Evolutionary conservation across 1,140 invertebrate genomes (phyloP).

Genomic region (Leptopilina clavipes): DNA sequence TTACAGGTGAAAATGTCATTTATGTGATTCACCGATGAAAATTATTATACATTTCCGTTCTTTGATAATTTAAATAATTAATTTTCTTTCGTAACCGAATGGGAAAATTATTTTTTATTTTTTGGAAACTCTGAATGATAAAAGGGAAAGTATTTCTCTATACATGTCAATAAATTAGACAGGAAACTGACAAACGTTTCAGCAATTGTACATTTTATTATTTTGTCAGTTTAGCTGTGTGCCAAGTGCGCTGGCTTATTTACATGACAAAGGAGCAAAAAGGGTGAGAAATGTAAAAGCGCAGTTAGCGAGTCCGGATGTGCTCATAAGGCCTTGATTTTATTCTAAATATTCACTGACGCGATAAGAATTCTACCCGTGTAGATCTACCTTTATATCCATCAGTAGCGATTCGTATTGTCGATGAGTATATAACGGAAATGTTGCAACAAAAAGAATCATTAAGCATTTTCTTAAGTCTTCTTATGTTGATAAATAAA

Average conservation of each 20-base stretch:
- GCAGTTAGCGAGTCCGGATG: conserved; percentile 45
- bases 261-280: conserved; percentile 47
- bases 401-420: conserved; percentile 41
- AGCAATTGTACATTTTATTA: conserved; percentile 15
- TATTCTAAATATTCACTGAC: conserved; percentile 60
- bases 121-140: neutral
- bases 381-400: neutral
- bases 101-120: neutral
- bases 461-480: conserved; percentile 49
- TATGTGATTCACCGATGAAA: too few species aligned
- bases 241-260: conserved; percentile 39
- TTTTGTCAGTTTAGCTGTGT: conserved; percentile 24
- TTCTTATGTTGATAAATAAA: conserved; percentile 53
- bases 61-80: neutral
- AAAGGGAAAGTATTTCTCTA: conserved; percentile 2
- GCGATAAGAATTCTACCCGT: conserved; percentile 47
- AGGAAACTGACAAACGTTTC: conserved; percentile 10
- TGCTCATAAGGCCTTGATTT: conserved; percentile 53
- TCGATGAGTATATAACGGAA: conserved; percentile 47
- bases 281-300: conserved; percentile 52
- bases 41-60: neutral
- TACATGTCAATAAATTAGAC: neutral
- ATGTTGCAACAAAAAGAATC: conserved; percentile 51
- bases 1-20: too few species aligned
- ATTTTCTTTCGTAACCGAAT: neutral